phyloP scores from a whole-genome alignment of 2,888 invertebrate genomes.

The Dasysyrphus albostriatus region DNA sequence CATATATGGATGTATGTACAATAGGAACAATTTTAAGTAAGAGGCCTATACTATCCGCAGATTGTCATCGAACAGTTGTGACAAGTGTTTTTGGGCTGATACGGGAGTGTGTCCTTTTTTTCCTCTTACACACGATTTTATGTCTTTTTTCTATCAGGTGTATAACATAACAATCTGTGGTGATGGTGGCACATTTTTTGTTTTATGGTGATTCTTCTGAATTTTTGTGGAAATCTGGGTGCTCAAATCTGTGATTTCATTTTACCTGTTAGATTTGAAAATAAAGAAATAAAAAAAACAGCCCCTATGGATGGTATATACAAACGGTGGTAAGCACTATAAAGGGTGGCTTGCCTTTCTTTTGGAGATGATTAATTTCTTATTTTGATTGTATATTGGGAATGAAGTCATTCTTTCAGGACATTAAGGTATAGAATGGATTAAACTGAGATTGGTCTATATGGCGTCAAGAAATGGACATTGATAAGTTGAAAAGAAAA shows the following conservation, averaged over 20 bases:
- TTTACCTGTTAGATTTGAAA: constrained; percentile 67
- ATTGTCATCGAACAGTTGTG: constrained; percentile 71
- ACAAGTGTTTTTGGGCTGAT: constrained; percentile 63
- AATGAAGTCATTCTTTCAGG: background rate
- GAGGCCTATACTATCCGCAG: constrained; percentile 54
- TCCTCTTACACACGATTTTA: constrained; percentile 41
- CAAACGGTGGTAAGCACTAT: too few species aligned
- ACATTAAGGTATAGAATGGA: background rate
- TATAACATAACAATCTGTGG: constrained; percentile 37
- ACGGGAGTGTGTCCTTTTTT: constrained; percentile 44
- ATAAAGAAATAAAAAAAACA: constrained; percentile 33
- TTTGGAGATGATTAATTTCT: constrained; percentile 64
- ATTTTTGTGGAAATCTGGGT: constrained; percentile 40
- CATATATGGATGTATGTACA: constrained; percentile 3
- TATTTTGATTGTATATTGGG: background rate
- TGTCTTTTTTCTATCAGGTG: constrained; percentile 64
- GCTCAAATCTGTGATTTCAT: constrained; percentile 58
- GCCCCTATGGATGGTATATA: constrained; percentile 25
- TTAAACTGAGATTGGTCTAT: constrained; percentile 22
- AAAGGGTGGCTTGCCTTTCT: constrained; percentile 30
- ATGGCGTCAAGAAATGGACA: constrained; percentile 32
- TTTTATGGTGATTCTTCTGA: constrained; percentile 67
- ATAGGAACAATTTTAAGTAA: constrained; percentile 23
- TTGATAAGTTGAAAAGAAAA: background rate
- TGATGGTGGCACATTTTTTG: constrained; percentile 41